phyloP scores from a whole-genome alignment of 35 echinoderm and acorn worm genomes.

The Lytechinus variegatus region DNA sequence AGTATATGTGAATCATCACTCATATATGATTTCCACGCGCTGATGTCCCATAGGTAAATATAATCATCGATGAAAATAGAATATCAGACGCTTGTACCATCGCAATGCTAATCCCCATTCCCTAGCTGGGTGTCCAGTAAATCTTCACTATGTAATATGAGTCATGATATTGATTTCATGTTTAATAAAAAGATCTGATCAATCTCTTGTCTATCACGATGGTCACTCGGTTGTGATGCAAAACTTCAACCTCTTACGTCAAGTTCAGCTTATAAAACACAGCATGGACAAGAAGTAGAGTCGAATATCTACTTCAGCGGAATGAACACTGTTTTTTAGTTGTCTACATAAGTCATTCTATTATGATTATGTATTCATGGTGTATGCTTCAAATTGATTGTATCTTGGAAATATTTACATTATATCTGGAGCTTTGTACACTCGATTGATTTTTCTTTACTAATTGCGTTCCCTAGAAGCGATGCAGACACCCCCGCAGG shows the following conservation, averaged over 20 bases:
- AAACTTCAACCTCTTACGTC: background rate
- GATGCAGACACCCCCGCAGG: too few species aligned
- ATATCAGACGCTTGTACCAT: background rate
- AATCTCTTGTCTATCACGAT: background rate
- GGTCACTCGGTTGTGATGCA: background rate
- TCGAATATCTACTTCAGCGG: too few species aligned
- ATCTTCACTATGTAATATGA: background rate
- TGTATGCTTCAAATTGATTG: too few species aligned
- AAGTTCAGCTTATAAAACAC: background rate
- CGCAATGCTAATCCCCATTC: background rate
- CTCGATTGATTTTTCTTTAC: too few species aligned
- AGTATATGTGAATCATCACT: background rate
- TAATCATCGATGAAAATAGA: background rate
- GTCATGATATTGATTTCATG: background rate
- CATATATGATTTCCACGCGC: background rate
- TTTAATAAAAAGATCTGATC: background rate
- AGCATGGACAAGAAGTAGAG: background rate
- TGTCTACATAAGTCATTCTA: too few species aligned
- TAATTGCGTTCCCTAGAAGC: too few species aligned
- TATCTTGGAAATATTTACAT: too few species aligned
- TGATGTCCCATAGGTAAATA: background rate
- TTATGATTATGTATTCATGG: too few species aligned
- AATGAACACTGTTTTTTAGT: too few species aligned
- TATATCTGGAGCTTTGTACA: too few species aligned
- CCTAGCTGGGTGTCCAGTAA: background rate